Conservation (phyloP, 2,888 invertebrate species). For the Melipona beecheii region DNA sequence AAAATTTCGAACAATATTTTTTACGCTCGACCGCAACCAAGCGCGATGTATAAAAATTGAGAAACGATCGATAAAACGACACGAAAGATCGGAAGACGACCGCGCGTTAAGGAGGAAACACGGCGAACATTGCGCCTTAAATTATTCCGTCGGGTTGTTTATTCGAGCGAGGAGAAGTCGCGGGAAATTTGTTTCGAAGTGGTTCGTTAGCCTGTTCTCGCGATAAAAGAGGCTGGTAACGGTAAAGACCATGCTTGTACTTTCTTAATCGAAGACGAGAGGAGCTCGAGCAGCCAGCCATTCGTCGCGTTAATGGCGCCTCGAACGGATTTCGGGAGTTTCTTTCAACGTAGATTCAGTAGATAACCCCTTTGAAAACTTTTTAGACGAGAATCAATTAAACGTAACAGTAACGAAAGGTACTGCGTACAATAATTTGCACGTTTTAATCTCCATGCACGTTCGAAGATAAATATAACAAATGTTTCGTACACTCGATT, state of each 20-base stretch:
- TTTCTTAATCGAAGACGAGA: constrained; percentile 49
- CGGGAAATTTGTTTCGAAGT: constrained; percentile 39
- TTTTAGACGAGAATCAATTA: too few relatives aligned
- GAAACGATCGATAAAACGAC: background rate
- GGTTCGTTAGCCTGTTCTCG: constrained; percentile 52
- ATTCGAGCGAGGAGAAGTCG: background rate
- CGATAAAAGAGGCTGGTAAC: constrained; percentile 55
- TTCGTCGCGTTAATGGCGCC: constrained; percentile 6
- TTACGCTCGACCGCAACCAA: background rate
- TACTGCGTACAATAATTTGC: too few relatives aligned
- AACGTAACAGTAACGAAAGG: too few relatives aligned
- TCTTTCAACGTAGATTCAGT: background rate
- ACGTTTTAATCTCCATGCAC: too few relatives aligned
- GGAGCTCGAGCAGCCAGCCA: constrained; percentile 26
- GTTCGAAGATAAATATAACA: too few relatives aligned
- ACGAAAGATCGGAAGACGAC: constrained; percentile 18
- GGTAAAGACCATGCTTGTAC: constrained; percentile 48
- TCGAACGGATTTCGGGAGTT: too few relatives aligned
- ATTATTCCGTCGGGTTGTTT: constrained; percentile 43
- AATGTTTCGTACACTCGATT: too few relatives aligned
- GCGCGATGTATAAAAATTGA: background rate
- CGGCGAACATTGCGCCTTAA: constrained; percentile 34
- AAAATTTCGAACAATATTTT: background rate
- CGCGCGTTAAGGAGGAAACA: constrained; percentile 35
- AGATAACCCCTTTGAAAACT: too few relatives aligned